phyloP scores from a whole-genome alignment of 2,113 vertebrate genomes.

The Synodontis membranacea region DNA sequence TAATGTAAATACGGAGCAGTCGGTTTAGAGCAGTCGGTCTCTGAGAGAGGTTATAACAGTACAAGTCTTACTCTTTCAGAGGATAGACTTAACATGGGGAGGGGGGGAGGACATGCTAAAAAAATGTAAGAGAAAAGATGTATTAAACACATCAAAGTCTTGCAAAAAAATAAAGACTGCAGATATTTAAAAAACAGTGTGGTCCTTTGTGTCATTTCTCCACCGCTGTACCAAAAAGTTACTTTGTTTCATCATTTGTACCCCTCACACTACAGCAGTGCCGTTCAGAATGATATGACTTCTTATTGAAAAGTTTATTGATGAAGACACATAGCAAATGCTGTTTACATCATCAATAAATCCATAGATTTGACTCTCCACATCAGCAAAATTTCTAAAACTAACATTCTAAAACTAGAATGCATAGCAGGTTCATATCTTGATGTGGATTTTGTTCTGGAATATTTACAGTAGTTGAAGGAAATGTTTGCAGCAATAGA shows the following conservation, averaged over 20 bases:
- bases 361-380: background rate
- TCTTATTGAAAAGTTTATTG: background rate
- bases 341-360: background rate
- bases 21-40: slow-evolving; percentile 70
- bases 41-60: slow-evolving; percentile 76
- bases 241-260: background rate
- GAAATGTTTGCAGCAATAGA: background rate
- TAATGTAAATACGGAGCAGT: slow-evolving; percentile 74
- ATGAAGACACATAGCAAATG: background rate
- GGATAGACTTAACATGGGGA: slow-evolving; percentile 72
- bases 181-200: slow-evolving; percentile 72
- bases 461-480: background rate
- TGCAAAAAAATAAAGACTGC: slow-evolving; percentile 81
- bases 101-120: slow-evolving; percentile 74
- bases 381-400: background rate
- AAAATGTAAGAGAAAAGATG: slow-evolving; percentile 78
- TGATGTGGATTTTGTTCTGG: background rate
- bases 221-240: background rate
- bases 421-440: background rate
- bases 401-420: no score
- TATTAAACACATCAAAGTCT: slow-evolving; percentile 80
- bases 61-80: slow-evolving; percentile 73
- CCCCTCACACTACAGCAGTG: background rate
- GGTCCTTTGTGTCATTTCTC: slow-evolving; percentile 48
- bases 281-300: background rate